These are phyloP conservation scores for Procambarus clarkii DNA, from an alignment of 1,140 invertebrate species.

Conservation along the genomic window DNA sequence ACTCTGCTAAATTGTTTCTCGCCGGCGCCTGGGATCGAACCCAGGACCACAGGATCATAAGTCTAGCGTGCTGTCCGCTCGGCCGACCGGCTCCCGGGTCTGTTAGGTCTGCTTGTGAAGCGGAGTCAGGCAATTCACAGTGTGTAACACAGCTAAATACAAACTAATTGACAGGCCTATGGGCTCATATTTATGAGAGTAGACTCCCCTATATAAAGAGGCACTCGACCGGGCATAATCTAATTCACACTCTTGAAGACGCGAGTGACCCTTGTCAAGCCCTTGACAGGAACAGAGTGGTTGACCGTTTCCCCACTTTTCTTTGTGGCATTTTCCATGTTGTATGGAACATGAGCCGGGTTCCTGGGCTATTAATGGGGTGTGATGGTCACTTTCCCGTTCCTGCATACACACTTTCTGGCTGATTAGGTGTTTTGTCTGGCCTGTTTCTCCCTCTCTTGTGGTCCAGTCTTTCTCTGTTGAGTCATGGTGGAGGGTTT, in stretches of 20 bases:
- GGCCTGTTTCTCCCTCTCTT: background rate
- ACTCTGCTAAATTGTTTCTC: too few species aligned
- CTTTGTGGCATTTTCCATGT: background rate
- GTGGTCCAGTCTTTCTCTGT: background rate
- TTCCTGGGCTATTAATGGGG: slow-evolving; percentile 1
- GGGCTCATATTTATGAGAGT: slow-evolving; percentile 33
- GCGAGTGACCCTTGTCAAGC: slow-evolving; percentile 1
- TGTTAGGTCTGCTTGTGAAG: too few species aligned
- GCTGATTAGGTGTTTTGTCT: slow-evolving; percentile 3
- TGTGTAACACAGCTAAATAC: slow-evolving; percentile 32
- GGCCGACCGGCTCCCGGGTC: too few species aligned
- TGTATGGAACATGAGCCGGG: background rate
- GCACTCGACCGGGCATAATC: slow-evolving; percentile 48
- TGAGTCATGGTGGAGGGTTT: too few species aligned
- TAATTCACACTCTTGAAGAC: slow-evolving; percentile 30
- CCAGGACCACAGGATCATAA: too few species aligned
- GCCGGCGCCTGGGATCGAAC: too few species aligned
- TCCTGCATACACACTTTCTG: background rate
- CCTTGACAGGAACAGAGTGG: background rate
- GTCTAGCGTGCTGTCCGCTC: too few species aligned
- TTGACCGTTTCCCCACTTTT: background rate
- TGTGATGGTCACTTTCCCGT: slow-evolving; percentile 6
- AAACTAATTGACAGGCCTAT: slow-evolving; percentile 53
- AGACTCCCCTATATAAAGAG: background rate
- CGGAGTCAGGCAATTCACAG: background rate